These are phyloP conservation scores for Gymnopithys bicolor DNA, from an alignment of 2,797 vertebrate genomes.

Conservation along the genomic window DNA sequence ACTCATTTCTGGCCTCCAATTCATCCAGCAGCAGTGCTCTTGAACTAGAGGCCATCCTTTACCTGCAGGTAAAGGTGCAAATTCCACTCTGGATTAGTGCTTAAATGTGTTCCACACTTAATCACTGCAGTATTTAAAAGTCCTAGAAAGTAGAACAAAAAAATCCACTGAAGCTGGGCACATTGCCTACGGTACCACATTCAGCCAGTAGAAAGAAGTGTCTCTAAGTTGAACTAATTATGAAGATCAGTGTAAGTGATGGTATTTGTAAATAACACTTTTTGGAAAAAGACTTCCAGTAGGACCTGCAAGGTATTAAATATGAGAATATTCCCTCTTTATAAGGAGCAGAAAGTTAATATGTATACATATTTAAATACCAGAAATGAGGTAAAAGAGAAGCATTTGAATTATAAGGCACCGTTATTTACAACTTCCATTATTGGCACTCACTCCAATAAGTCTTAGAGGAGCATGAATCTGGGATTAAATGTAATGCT, in stretches of 20 bases:
- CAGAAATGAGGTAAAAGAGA: conserved; percentile 76
- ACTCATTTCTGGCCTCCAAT: background rate
- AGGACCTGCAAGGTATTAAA: conserved; percentile 33
- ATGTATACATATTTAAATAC: conserved; percentile 55
- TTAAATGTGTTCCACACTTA: background rate
- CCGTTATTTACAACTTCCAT: conserved; percentile 76
- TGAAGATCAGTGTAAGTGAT: background rate
- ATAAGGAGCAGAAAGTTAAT: conserved; percentile 29
- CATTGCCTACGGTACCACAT: background rate
- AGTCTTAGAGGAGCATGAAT: conserved; percentile 50
- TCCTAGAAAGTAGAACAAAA: background rate
- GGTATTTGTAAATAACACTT: background rate
- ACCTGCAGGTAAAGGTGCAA: background rate
- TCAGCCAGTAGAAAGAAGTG: background rate
- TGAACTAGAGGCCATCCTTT: background rate
- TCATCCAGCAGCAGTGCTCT: background rate
- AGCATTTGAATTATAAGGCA: conserved; percentile 77
- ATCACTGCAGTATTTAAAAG: background rate
- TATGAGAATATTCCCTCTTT: background rate
- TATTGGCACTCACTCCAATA: conserved; percentile 73
- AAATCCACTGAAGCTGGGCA: background rate
- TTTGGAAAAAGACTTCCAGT: conserved; percentile 12
- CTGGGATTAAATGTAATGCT: conserved; percentile 36
- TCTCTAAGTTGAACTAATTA: background rate
- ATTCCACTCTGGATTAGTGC: background rate